Conservation (phyloP, 92 coral and sea anemone genomes). For the Diadumene lineata region DNA sequence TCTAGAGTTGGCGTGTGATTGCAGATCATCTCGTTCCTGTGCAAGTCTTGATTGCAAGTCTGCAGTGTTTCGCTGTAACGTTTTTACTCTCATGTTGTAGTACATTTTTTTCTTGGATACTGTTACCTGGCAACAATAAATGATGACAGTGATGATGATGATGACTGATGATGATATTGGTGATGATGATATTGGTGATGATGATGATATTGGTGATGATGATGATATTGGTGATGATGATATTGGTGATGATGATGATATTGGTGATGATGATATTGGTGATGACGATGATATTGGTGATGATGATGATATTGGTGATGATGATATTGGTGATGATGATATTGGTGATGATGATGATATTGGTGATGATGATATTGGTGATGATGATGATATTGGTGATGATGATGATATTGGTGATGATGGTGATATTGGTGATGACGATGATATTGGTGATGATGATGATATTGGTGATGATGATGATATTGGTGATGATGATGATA, state of each 20-base stretch:
- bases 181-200: neutral
- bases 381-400: neutral
- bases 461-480: neutral
- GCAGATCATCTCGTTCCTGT: constrained; percentile 67
- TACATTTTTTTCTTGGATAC: constrained; percentile 94
- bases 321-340: neutral
- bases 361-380: neutral
- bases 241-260: too few species aligned
- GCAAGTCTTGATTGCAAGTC: constrained; percentile 69
- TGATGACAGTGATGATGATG: too few species aligned
- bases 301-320: neutral
- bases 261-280: too few species aligned
- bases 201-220: neutral
- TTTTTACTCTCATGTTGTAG: constrained; percentile 96
- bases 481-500: neutral
- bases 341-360: too few species aligned
- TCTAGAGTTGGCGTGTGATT: constrained; percentile 50
- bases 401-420: neutral
- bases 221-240: neutral
- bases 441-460: neutral
- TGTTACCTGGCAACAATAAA: constrained; percentile 50
- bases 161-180: too few species aligned
- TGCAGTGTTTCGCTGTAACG: constrained; percentile 80
- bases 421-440: neutral
- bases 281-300: neutral